These are phyloP conservation scores for Unio delphinus DNA, from an alignment of 2,888 invertebrate genomes.

Conservation along the genomic window DNA sequence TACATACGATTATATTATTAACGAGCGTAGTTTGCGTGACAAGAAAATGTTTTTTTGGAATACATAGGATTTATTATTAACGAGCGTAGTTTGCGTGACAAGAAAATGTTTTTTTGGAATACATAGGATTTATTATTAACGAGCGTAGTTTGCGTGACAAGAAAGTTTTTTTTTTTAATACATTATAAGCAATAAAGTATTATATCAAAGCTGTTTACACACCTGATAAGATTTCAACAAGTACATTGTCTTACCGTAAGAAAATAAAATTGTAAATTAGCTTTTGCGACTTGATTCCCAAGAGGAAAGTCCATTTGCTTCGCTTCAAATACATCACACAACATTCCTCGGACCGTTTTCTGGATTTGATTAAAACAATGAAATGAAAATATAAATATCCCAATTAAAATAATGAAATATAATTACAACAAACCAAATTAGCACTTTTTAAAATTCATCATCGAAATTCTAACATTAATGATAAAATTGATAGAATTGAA, in stretches of 20 bases:
- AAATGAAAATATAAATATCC: not conserved
- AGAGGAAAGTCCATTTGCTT: conserved; percentile 40
- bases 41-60: not conserved
- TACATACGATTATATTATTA: too few species aligned
- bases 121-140: too few species aligned
- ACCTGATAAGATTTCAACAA: not conserved
- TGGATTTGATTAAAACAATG: conserved; percentile 17
- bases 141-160: not conserved
- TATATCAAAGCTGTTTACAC: too few species aligned
- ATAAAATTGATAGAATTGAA: too few species aligned
- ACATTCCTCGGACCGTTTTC: conserved; percentile 58
- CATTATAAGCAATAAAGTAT: too few species aligned
- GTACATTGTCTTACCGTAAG: conserved; percentile 41
- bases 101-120: not conserved
- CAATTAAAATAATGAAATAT: not conserved
- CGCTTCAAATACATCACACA: conserved; percentile 58
- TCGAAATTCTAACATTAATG: too few species aligned
- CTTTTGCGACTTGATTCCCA: conserved; percentile 22
- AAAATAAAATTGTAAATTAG: conserved; percentile 53
- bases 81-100: not conserved
- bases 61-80: too few species aligned
- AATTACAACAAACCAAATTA: not conserved
- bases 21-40: not conserved
- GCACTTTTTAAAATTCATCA: too few species aligned
- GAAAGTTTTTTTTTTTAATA: not conserved